Percentiles rank a stretch among this genome's conserved stretches.
phyloP scores from a whole-genome alignment of 2,888 invertebrate genomes.

The Cactoblastis cactorum region DNA sequence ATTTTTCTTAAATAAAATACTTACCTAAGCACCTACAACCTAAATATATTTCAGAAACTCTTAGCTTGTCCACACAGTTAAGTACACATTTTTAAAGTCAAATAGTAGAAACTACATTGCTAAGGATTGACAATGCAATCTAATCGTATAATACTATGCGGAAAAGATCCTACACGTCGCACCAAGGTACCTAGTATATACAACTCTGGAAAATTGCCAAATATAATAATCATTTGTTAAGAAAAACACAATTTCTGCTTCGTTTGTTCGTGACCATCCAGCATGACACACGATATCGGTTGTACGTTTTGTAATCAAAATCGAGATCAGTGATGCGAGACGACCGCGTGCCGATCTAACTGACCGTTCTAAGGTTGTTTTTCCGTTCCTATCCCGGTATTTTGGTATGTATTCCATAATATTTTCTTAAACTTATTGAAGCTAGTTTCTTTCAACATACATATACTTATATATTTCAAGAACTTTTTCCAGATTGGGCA shows the following conservation, averaged over 20 bases:
- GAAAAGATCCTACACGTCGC: not conserved
- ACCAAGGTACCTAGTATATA: conserved; percentile 3
- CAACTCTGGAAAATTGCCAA: not conserved
- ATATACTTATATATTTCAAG: no score
- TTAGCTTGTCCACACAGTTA: no score
- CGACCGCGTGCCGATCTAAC: conserved; percentile 29
- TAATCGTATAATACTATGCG: not conserved
- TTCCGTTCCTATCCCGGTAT: not conserved
- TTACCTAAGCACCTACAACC: no score
- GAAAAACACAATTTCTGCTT: not conserved
- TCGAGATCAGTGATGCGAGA: conserved; percentile 31
- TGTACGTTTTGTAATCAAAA: conserved; percentile 23
- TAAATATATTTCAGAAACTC: no score
- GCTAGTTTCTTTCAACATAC: no score
- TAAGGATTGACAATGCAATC: no score
- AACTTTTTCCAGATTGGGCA: no score
- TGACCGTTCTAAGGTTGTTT: conserved; percentile 31
- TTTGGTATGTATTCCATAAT: not conserved
- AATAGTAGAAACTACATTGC: no score
- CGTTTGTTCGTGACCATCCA: conserved; percentile 10
- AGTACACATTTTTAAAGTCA: no score
- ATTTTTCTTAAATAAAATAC: no score
- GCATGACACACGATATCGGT: conserved; percentile 13
- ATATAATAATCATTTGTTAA: not conserved
- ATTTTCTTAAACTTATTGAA: no score